These are phyloP conservation scores for Eulithis prunata DNA, from an alignment of 2,888 invertebrate species.

Conservation along the genomic window DNA sequence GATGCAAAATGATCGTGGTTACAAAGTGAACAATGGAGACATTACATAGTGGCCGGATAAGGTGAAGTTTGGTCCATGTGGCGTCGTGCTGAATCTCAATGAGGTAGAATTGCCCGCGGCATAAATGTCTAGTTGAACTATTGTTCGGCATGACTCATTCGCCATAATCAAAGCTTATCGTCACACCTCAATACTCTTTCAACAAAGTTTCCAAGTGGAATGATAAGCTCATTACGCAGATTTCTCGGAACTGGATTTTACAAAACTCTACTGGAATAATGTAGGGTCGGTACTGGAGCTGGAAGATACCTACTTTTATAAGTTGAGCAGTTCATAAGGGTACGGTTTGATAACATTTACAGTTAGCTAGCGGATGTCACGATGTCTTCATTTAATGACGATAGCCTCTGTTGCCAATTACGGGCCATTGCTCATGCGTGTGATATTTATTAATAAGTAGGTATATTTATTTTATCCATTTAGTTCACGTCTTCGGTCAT, in stretches of 20 bases:
- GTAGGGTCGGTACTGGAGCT: background rate
- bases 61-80: slow-evolving; percentile 69
- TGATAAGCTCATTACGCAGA: slow-evolving; percentile 24
- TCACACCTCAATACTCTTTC: slow-evolving; percentile 44
- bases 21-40: slow-evolving; percentile 78
- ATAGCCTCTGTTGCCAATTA: slow-evolving; percentile 79
- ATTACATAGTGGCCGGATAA: slow-evolving; percentile 75
- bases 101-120: slow-evolving; percentile 58
- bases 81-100: slow-evolving; percentile 76
- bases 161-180: slow-evolving; percentile 60
- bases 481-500: slow-evolving; percentile 21
- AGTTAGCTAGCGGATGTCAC: slow-evolving; percentile 79
- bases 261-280: background rate
- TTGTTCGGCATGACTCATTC: slow-evolving; percentile 64
- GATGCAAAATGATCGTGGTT: slow-evolving; percentile 58
- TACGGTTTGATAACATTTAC: slow-evolving; percentile 59
- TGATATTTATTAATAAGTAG: slow-evolving; percentile 70
- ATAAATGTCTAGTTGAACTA: slow-evolving; percentile 61
- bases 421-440: slow-evolving; percentile 75
- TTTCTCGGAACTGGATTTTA: slow-evolving; percentile 18
- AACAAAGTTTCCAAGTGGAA: slow-evolving; percentile 19
- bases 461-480: slow-evolving; percentile 37
- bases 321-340: slow-evolving; percentile 33
- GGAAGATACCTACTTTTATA: slow-evolving; percentile 9
- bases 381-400: slow-evolving; percentile 72